phyloP scores from a whole-genome alignment of 1,140 invertebrate genomes.

The Aphidius gifuensis region DNA sequence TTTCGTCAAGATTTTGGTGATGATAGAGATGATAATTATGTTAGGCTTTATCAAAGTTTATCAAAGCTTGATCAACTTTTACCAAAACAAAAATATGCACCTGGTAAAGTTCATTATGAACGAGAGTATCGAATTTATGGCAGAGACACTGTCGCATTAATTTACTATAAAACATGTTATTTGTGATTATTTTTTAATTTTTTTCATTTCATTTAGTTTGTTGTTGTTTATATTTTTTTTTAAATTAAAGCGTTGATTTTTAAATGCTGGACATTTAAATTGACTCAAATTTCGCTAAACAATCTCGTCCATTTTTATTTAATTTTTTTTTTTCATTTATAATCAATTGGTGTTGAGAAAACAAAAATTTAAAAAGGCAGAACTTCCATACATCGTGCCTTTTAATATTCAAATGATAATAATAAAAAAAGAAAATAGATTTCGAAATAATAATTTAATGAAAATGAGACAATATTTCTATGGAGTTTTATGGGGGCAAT shows the following conservation, averaged over 20 bases:
- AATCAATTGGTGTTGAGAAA: neutral
- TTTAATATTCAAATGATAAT: slow-evolving; percentile 27
- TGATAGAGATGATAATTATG: slow-evolving; percentile 37
- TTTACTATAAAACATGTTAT: slow-evolving; percentile 55
- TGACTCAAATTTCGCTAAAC: slow-evolving; percentile 1
- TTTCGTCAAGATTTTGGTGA: slow-evolving; percentile 18
- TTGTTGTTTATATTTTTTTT: neutral
- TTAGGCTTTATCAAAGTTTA: slow-evolving; percentile 38
- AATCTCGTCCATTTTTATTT: slow-evolving; percentile 19
- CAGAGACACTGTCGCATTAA: slow-evolving; percentile 51
- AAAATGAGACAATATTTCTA: too few species aligned
- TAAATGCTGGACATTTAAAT: neutral
- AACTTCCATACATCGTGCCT: slow-evolving; percentile 50
- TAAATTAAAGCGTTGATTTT: neutral
- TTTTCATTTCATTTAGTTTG: neutral
- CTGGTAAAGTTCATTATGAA: slow-evolving; percentile 51
- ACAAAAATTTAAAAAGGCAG: slow-evolving; percentile 33
- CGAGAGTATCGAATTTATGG: slow-evolving; percentile 53
- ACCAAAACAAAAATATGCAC: slow-evolving; percentile 36
- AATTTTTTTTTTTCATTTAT: neutral
- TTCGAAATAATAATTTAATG: neutral
- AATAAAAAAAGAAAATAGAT: slow-evolving; percentile 12
- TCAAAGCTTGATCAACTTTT: slow-evolving; percentile 31
- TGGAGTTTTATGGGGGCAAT: too few species aligned
- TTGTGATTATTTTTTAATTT: slow-evolving; percentile 42